These are phyloP conservation scores for Acestrorhynchus altus DNA, from an alignment of 2,797 vertebrate genomes.

Conservation along the genomic window DNA sequence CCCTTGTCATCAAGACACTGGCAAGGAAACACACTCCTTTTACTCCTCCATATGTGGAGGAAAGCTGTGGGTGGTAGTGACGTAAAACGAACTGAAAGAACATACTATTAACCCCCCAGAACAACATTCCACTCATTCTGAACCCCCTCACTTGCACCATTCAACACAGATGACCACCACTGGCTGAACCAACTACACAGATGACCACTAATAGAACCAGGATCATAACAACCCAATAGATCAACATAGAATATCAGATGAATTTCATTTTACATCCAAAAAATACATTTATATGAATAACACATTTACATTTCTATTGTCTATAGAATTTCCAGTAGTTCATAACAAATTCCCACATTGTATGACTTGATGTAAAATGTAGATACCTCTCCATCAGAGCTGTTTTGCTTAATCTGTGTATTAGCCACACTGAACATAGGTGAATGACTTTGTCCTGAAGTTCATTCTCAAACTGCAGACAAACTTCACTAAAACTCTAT, in stretches of 20 bases:
- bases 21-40: conserved; percentile 77
- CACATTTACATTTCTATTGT: neutral
- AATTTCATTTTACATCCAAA: neutral
- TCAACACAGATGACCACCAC: conserved; percentile 12
- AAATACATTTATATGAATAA: neutral
- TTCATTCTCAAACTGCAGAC: conserved; percentile 11
- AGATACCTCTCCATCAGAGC: neutral
- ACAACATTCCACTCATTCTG: conserved; percentile 75
- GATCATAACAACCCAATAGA: neutral
- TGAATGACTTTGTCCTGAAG: conserved; percentile 16
- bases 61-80: conserved; percentile 84
- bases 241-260: neutral
- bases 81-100: conserved; percentile 80
- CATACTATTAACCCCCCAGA: conserved; percentile 73
- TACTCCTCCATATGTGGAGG: conserved; percentile 77
- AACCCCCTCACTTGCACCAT: conserved; percentile 46
- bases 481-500: conserved; percentile 20
- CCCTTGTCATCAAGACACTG: conserved; percentile 80
- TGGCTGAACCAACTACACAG: conserved; percentile 29
- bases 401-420: neutral
- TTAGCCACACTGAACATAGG: conserved; percentile 28
- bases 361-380: neutral
- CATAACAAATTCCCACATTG: neutral
- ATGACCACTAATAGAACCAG: neutral
- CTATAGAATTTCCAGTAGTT: neutral